Base-by-base conservation (phyloP, 2,113 vertebrate genomes). In the Poeciliopsis prolifica region DNA sequence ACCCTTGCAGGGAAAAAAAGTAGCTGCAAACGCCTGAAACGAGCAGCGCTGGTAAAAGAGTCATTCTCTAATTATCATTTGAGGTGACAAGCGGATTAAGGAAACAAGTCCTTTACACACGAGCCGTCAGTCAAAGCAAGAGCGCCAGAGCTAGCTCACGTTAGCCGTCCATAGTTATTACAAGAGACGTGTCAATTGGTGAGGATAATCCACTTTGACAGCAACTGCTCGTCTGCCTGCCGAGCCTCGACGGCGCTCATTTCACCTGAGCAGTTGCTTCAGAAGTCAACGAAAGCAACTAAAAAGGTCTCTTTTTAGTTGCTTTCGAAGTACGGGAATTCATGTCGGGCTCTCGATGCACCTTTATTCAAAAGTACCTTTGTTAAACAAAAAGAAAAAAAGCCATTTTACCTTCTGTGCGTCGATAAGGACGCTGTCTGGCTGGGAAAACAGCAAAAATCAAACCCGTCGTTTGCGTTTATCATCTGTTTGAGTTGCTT, bases 201-300 rank as follows among this genome's bases (percentile, higher is more conserved):
- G 2, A 35, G 13, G 40, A 76, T 87, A 91, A 89, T 88, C 81
- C 74, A 44, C 35, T 26, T 51, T 89, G 90, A 92, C 79, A 89
- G 84, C 81, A 60, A 51, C 7, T 70, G 61, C 65, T 75, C 48
- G 67, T 0, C 62, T 40, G 68, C 35, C 72, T 74, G 84, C 79
- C 66, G 70, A 54, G 3, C 44, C 61, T 74, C 65, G 72, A 72
- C 76, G 22, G 48, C 30, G 79, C 82, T 87, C 72, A 64, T 37
- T 73, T 83, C 80, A 81, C 79, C 83, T 83, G 85, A 87, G 37
- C 31, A 70, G 77, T 80, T 62, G 26, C 9, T 11, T 9, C 35
- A 14, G 31, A 85, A 65, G 71, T 61, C 30, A 33, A 72, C 58
- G 42, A 73, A 74, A 82, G 37, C 4, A 85, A 80, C 75, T 77